These are phyloP conservation scores for Drosophila baimaii DNA, from an alignment of 1,140 invertebrate genomes.

Conservation along the genomic window DNA sequence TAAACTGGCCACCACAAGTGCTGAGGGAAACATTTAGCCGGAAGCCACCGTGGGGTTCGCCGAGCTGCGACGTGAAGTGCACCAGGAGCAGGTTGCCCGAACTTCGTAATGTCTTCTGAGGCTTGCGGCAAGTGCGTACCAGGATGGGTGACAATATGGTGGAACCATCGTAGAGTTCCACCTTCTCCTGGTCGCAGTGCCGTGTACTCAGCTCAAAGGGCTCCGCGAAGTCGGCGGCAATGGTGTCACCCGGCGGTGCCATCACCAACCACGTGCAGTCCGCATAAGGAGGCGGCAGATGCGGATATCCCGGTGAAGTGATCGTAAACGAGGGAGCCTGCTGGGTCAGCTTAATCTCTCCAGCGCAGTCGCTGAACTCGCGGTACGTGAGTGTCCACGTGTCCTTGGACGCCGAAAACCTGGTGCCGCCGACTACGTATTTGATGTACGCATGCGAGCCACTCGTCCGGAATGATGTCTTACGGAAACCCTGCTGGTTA, in stretches of 20 bases:
- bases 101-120: slow-evolving; percentile 85
- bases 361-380: slow-evolving; percentile 65
- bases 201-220: slow-evolving; percentile 88
- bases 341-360: slow-evolving; percentile 79
- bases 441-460: slow-evolving; percentile 57
- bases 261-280: slow-evolving; percentile 93
- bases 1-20: slow-evolving; percentile 87
- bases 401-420: rapidly evolving
- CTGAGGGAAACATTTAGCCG: slow-evolving; percentile 89
- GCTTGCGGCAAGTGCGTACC: slow-evolving; percentile 87
- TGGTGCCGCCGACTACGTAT: slow-evolving; percentile 9
- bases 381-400: slow-evolving; percentile 72
- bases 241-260: slow-evolving; percentile 88
- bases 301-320: slow-evolving; percentile 91
- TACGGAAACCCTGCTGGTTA: slow-evolving; percentile 20
- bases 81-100: slow-evolving; percentile 87
- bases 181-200: slow-evolving; percentile 88
- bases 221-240: slow-evolving; percentile 90
- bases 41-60: slow-evolving; percentile 91
- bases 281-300: slow-evolving; percentile 88
- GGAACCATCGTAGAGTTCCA: slow-evolving; percentile 92
- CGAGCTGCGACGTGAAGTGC: slow-evolving; percentile 89
- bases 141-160: slow-evolving; percentile 87
- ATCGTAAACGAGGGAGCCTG: slow-evolving; percentile 85
- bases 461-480: slow-evolving; percentile 39